Percentiles rank a stretch among this genome's conserved stretches.
phyloP scores from a whole-genome alignment of 2,888 invertebrate genomes.

The Aromia moschata region DNA sequence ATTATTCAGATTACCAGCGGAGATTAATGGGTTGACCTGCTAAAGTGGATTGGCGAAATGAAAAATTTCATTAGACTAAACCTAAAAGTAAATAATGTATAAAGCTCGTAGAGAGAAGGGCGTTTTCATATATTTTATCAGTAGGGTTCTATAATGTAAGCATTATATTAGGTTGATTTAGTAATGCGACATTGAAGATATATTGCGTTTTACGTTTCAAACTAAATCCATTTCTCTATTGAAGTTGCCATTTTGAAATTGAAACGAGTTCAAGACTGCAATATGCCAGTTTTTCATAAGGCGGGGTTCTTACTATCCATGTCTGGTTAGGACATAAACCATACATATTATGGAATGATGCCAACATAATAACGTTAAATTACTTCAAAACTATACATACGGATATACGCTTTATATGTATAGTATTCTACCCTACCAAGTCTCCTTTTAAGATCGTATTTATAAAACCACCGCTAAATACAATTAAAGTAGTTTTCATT shows the following conservation, averaged over 20 bases:
- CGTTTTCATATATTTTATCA: conserved; percentile 38
- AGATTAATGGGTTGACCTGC: conserved; percentile 13
- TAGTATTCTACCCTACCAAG: conserved; percentile 12
- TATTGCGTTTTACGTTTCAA: conserved; percentile 45
- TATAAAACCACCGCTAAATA: no score
- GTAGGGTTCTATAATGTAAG: conserved; percentile 53
- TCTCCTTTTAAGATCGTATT: not conserved
- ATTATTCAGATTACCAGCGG: conserved; percentile 4
- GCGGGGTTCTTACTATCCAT: conserved; percentile 49
- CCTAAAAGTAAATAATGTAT: conserved; percentile 28
- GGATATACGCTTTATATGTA: conserved; percentile 25
- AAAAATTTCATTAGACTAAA: conserved; percentile 18
- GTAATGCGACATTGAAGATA: conserved; percentile 48
- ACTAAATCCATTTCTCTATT: conserved; percentile 53
- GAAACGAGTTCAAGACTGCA: conserved; percentile 54
- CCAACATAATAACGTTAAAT: conserved; percentile 52
- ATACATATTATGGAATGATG: conserved; percentile 53
- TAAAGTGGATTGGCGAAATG: conserved; percentile 16
- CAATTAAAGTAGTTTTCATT: no score
- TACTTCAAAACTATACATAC: conserved; percentile 40
- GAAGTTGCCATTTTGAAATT: conserved; percentile 57
- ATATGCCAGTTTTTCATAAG: conserved; percentile 55
- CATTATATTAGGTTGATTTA: conserved; percentile 56
- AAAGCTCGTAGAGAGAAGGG: conserved; percentile 32
- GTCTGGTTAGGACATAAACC: conserved; percentile 52